Evolutionary conservation across 1,140 invertebrate genomes (phyloP).

Genomic region (Doryteuthis pealeii): DNA sequence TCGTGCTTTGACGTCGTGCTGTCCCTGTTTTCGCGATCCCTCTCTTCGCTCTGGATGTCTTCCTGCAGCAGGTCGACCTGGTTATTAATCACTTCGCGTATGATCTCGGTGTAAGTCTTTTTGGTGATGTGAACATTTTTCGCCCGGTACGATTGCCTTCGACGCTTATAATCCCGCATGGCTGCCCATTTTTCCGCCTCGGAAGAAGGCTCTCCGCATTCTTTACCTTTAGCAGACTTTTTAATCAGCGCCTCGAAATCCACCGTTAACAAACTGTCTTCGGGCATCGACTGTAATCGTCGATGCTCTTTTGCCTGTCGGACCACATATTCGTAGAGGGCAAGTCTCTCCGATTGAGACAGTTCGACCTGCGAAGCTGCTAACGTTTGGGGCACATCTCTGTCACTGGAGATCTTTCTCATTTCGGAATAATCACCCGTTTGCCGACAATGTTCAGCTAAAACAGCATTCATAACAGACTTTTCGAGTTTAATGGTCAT

Average conservation of each 20-base stretch:
- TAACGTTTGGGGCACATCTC: not conserved
- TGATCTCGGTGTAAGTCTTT: conserved; percentile 58
- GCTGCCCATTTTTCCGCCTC: conserved; percentile 22
- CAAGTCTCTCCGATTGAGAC: not conserved
- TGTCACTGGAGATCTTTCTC: not conserved
- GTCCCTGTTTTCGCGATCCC: too few relatives aligned
- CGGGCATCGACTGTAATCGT: not conserved
- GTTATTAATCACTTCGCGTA: conserved; percentile 55
- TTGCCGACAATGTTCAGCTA: not conserved
- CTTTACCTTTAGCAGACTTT: not conserved
- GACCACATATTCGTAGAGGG: not conserved
- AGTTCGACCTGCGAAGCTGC: not conserved
- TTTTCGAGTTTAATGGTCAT: conserved; percentile 1
- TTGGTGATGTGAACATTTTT: conserved; percentile 59
- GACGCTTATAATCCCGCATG: conserved; percentile 51
- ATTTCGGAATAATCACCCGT: not conserved
- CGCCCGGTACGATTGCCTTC: conserved; percentile 53
- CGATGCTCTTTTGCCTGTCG: not conserved
- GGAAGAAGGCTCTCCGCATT: not conserved
- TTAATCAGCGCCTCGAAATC: not conserved
- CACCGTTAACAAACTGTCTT: not conserved
- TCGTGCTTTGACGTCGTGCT: too few relatives aligned
- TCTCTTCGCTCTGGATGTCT: too few relatives aligned
- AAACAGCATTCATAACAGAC: not conserved
- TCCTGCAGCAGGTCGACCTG: conserved; percentile 66